Evolutionary conservation across 2,888 invertebrate genomes (phyloP).

Genomic region (Noctua janthina): DNA sequence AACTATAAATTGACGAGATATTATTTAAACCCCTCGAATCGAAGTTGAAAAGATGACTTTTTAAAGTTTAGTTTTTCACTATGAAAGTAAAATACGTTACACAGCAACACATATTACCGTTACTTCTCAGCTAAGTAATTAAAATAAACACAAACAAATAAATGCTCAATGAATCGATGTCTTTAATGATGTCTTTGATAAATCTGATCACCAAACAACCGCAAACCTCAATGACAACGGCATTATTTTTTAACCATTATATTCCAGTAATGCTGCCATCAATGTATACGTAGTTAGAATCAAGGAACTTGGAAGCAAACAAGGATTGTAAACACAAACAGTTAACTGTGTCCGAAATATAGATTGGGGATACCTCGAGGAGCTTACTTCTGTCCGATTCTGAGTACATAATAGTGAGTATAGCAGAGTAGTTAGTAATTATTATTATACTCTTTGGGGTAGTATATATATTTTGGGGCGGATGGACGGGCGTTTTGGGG

Average conservation of each 20-base stretch:
- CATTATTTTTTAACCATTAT: not conserved
- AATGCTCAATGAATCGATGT: not conserved
- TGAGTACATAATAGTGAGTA: not conserved
- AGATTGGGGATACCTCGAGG: slow-evolving; percentile 14
- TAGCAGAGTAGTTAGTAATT: no score
- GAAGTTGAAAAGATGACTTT: not conserved
- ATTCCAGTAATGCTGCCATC: not conserved
- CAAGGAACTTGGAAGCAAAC: not conserved
- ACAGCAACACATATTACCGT: not conserved
- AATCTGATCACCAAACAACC: slow-evolving; percentile 4
- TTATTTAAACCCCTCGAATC: not conserved
- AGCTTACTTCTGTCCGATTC: not conserved
- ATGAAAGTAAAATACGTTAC: not conserved
- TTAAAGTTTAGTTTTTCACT: not conserved
- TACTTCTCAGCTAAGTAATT: not conserved
- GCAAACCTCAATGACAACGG: not conserved
- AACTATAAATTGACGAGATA: not conserved
- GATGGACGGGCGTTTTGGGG: not conserved
- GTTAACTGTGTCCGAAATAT: not conserved
- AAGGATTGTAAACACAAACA: not conserved
- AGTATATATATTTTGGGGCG: not conserved
- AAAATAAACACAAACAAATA: not conserved
- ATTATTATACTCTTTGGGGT: no score
- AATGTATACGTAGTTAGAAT: not conserved
- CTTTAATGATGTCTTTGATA: slow-evolving; percentile 6